These are phyloP conservation scores for Lepidurus arcticus DNA, from an alignment of 1,140 invertebrate species.

Conservation along the genomic window DNA sequence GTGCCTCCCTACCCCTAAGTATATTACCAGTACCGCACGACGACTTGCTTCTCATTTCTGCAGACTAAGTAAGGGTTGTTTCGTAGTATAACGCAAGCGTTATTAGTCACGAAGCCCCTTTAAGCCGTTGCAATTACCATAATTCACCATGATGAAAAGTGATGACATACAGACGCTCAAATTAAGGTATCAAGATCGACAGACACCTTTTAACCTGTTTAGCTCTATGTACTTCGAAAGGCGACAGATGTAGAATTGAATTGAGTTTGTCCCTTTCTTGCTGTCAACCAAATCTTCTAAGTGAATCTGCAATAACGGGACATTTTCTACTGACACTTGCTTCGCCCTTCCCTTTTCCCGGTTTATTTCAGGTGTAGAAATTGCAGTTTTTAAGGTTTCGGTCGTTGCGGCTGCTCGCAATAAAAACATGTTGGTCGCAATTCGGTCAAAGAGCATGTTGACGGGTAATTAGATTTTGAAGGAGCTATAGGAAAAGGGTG, in stretches of 20 bases:
- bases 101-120: background rate
- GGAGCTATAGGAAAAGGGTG: background rate
- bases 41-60: background rate
- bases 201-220: background rate
- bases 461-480: background rate
- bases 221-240: background rate
- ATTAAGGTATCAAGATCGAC: background rate
- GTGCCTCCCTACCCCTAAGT: constrained; percentile 1
- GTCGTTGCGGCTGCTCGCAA: too few relatives aligned
- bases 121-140: background rate
- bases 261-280: background rate
- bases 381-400: too few relatives aligned
- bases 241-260: background rate
- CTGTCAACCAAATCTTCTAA: background rate
- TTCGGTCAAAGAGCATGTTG: too few relatives aligned
- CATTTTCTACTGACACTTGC: background rate
- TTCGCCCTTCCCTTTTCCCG: background rate
- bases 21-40: background rate
- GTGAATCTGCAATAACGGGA: background rate
- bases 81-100: background rate
- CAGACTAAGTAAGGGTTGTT: background rate
- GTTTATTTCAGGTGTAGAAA: background rate
- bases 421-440: too few relatives aligned
- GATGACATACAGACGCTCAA: background rate
- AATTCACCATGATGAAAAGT: constrained; percentile 6